Conservation (phyloP, 2,888 invertebrate genomes). For the Agrilus mali region DNA sequence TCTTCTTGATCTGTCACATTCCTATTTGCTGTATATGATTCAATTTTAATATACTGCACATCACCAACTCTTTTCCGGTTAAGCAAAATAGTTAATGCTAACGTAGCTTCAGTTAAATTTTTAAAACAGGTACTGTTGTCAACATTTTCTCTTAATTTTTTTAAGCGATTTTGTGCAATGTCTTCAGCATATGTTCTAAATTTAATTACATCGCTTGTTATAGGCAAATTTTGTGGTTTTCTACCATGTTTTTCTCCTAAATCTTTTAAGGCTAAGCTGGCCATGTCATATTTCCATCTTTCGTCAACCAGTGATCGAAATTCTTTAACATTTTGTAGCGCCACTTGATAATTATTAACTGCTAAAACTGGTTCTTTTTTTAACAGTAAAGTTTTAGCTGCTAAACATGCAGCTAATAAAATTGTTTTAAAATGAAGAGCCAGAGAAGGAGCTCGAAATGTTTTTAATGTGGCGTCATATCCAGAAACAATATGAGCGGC, state of each 20-base stretch:
- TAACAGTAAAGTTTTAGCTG: constrained; percentile 12
- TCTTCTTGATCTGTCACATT: constrained; percentile 11
- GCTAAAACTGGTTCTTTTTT: constrained; percentile 12
- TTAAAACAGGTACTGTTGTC: constrained; percentile 12
- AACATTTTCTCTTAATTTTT: constrained; percentile 8
- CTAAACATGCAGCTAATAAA: constrained; percentile 8
- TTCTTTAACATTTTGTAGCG: constrained; percentile 11
- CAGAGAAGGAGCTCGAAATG: constrained; percentile 14
- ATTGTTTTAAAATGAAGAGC: constrained; percentile 14
- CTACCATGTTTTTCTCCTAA: constrained; percentile 13
- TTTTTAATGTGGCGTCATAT: constrained; percentile 10
- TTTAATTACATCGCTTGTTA: constrained; percentile 14
- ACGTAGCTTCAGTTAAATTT: constrained; percentile 13
- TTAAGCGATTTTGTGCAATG: constrained; percentile 9
- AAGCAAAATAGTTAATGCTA: constrained; percentile 15
- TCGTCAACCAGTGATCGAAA: constrained; percentile 13
- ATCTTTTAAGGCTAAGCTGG: constrained; percentile 15
- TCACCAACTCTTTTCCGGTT: constrained; percentile 18
- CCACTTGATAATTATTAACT: constrained; percentile 7
- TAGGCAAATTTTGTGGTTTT: constrained; percentile 13
- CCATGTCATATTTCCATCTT: constrained; percentile 15
- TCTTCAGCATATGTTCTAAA: constrained; percentile 12
- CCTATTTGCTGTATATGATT: constrained; percentile 7
- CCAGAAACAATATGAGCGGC: constrained; percentile 10
- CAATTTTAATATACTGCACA: constrained; percentile 16